Base-by-base conservation (phyloP, 1,140 invertebrate species). In the Ylistrum balloti region DNA sequence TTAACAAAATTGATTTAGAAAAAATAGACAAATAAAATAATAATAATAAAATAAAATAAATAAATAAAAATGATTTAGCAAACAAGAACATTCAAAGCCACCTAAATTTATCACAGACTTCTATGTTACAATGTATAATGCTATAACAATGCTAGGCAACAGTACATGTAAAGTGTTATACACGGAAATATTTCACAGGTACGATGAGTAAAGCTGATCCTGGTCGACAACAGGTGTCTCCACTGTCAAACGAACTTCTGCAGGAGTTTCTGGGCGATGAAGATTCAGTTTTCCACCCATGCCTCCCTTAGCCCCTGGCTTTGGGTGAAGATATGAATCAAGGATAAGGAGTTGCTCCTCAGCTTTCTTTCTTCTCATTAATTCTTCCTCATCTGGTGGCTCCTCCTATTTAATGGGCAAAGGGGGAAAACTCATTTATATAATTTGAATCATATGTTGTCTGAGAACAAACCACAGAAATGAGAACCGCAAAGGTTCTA, bases 281-380 rank as follows among this genome's bases (percentile, higher is more conserved):
- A 74, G 56, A 17, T 74, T 11, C 56, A 74, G n/a, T n/a, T 74
- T 74, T 28, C 56, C 56, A 74, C 56, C 56, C 56, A 74, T 74
- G 56, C 56, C 56, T 74, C 56, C 56, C 17, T 74, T 74, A 7
- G 56, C 56, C 22, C 56, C 56, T 7, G 56, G 56, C 22, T 74
- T 74, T 17, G 56, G 56, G 56, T 74, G 56, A 74, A 74, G 56
- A 28, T 28, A 74, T n/a, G 56, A 74, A 74, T 74, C 56, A 74
- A 74, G 56, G 28, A 74, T 74, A 74, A 74, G 56, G 11, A 74
- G 56, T 74, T 74, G 56, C 11, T 74, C 56, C 11, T 74, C 56
- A 0, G 56, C 56, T 74, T 74, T 74, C 56, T 74, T 74, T n/a
- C 56, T 74, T 28, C 56, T 74, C 22, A 74, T 74, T 11, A 74